These are phyloP conservation scores for Catocala nupta DNA, from an alignment of 2,888 invertebrate genomes.

Conservation along the genomic window DNA sequence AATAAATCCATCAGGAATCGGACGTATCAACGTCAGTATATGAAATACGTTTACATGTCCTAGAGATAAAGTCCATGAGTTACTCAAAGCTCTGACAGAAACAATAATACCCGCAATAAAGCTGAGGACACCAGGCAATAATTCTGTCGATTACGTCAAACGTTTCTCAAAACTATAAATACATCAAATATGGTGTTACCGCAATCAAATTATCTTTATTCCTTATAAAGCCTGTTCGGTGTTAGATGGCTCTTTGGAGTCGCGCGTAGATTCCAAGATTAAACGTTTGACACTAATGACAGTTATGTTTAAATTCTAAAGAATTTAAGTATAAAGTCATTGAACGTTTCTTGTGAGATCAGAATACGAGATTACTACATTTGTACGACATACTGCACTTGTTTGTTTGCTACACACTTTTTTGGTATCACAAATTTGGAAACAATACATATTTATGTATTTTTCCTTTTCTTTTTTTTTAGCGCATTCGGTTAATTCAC, in stretches of 20 bases:
- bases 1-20: no score
- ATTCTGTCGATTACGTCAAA: conserved; percentile 14
- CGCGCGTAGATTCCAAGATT: conserved; percentile 18
- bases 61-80: conserved; percentile 6
- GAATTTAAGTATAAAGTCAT: conserved; percentile 24
- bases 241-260: conserved; percentile 11
- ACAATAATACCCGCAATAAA: conserved; percentile 27
- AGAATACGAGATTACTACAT: conserved; percentile 35
- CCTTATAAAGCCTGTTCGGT: conserved; percentile 26
- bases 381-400: conserved; percentile 15
- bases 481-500: no score
- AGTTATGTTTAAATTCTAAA: conserved; percentile 24
- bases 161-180: conserved; percentile 26
- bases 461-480: conserved; percentile 1
- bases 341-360: conserved; percentile 17
- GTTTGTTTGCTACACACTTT: conserved; percentile 10
- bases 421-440: not conserved
- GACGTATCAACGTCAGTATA: conserved; percentile 1
- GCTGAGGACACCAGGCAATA: conserved; percentile 7
- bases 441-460: conserved; percentile 11
- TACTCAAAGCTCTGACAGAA: conserved; percentile 14
- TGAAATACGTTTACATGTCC: conserved; percentile 3
- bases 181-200: conserved; percentile 41
- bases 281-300: conserved; percentile 25
- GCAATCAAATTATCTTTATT: conserved; percentile 42